Evolutionary conservation across 2,888 invertebrate species (phyloP).

Genomic region (Microctonus hyperodae): DNA sequence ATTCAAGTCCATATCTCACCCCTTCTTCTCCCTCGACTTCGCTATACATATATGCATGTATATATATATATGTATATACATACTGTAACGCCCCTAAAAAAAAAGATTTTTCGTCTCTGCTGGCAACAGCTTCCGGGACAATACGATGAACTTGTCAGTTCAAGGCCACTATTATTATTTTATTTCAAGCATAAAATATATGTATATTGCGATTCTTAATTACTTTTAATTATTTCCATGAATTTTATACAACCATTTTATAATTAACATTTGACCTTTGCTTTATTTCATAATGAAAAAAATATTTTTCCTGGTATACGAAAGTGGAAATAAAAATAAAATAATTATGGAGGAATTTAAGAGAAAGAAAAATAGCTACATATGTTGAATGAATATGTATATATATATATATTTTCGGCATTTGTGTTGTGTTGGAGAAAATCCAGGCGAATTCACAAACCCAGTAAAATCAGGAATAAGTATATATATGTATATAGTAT

Average conservation of each 20-base stretch:
- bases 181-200: too few species aligned
- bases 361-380: not conserved
- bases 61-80: not conserved
- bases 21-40: slow-evolving; percentile 43
- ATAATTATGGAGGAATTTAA: not conserved
- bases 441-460: slow-evolving; percentile 30
- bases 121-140: slow-evolving; percentile 37
- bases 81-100: slow-evolving; percentile 20
- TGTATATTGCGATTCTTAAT: too few species aligned
- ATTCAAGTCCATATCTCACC: slow-evolving; percentile 50
- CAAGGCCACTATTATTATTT: slow-evolving; percentile 31
- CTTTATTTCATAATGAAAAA: too few species aligned
- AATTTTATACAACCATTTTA: too few species aligned
- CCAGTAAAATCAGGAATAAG: slow-evolving; percentile 33
- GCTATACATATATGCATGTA: slow-evolving; percentile 14
- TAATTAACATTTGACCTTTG: too few species aligned
- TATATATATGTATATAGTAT: not conserved
- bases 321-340: too few species aligned
- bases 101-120: slow-evolving; percentile 29
- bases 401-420: not conserved
- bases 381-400: not conserved
- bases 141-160: slow-evolving; percentile 38
- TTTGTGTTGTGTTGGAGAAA: slow-evolving; percentile 25
- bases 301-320: too few species aligned
- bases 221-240: too few species aligned